Percentiles rank a stretch among this genome's conserved stretches.
Evolutionary conservation across 2,888 invertebrate genomes (phyloP).

Genomic region (Silvanus unidentatus): DNA sequence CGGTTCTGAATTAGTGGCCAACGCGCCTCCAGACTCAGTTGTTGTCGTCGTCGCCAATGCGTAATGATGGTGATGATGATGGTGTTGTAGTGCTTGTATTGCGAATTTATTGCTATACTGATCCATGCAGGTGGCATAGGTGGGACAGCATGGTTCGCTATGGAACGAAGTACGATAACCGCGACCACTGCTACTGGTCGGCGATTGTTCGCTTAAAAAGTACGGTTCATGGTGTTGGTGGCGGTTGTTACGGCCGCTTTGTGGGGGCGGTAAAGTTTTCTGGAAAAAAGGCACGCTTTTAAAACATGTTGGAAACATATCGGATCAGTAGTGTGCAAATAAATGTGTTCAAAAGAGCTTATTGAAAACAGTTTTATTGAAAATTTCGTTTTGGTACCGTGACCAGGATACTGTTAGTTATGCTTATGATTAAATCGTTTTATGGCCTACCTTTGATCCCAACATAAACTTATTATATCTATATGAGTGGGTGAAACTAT

Average conservation of each 20-base stretch:
- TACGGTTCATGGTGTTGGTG: constrained; percentile 6
- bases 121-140: constrained; percentile 5
- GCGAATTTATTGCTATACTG: constrained; percentile 6
- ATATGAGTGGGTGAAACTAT: too few relatives aligned
- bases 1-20: constrained; percentile 12
- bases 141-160: constrained; percentile 31
- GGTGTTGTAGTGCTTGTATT: neutral
- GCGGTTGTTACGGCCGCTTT: constrained; percentile 5
- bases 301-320: too few relatives aligned
- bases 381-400: too few relatives aligned
- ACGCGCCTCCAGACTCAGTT: constrained; percentile 14
- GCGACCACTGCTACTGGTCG: constrained; percentile 18
- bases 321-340: neutral
- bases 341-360: neutral
- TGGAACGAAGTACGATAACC: constrained; percentile 26
- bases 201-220: constrained; percentile 23
- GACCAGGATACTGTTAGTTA: too few relatives aligned
- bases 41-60: neutral
- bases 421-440: too few relatives aligned
- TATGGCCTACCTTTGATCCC: too few relatives aligned
- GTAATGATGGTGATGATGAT: too few relatives aligned
- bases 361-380: too few relatives aligned
- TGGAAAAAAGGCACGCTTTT: too few relatives aligned
- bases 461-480: too few relatives aligned
- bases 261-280: neutral